Evolutionary conservation across 2,113 vertebrate species (phyloP), one percentile per base, ranked within the genome.

Genomic region (Acanthochromis polyacanthus): DNA sequence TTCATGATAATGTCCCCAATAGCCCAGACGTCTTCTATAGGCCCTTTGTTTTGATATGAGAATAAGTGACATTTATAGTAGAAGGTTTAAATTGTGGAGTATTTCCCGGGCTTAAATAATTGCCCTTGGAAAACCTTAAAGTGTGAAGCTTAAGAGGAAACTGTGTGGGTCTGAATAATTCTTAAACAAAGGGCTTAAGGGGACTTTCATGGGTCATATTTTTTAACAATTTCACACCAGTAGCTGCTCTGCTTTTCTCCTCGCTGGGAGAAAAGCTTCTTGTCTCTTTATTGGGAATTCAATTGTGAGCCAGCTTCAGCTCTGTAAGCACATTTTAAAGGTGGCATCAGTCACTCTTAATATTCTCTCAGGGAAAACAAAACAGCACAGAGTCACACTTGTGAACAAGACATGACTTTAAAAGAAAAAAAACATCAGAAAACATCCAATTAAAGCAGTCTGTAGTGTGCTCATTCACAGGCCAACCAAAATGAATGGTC

Each of bases 41-140:
- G 38, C n/a, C 22, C 57, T 66, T 5, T 28, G 11, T 30, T 62
- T 61, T 75, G 20, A 55, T 57, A 20, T 10, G 38, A 56, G 48
- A 67, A 46, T 50, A 52, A 40, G 36, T 59, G 10, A 62, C 38
- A 74, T 62, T 81, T 79, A 40, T 71, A 8, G 22, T 32, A 16
- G 17, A 52, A 40, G 38, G 52, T 70, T 69, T 32, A 55, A 82
- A 77, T 10, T 10, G 25, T 36, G 15, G 52, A 15, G 46, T 61
- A 48, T 64, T 68, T 71, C 45, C 20, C 16, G n/a, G 66, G 72
- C 61, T 68, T 80, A 32, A 56, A 65, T 90, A 71, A 87, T 75
- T 84, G 66, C 59, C 43, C 61, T 59, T 48, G 28, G 55, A 66
- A 57, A 57, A 63, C 22, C 32, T 30, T 6, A 23, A 50, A 38